Evolutionary conservation across 1,140 invertebrate genomes (phyloP), one percentile per base, ranked within the genome.

Genomic region (Limonius californicus): DNA sequence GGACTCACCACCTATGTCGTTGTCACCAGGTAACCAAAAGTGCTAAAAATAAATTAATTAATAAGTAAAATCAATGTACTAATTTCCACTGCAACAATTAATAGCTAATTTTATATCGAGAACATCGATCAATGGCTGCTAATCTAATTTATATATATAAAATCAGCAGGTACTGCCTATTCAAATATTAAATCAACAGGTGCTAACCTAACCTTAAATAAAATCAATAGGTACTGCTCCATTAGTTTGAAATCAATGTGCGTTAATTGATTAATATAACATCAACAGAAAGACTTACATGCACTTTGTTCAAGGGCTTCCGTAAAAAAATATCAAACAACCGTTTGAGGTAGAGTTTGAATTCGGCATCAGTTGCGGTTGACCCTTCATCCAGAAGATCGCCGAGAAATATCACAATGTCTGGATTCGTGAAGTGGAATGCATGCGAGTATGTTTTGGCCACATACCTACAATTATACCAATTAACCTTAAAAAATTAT

Each of bases 361-460:
- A 95, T 69, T 91, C 83, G 62, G 83, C 75, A 60, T 82, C 74
- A 47, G 79, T 81, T 0, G 92, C 85, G 59, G 89, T 85, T 59
- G 90, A 91, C 0, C 94, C 94, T 81, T 97, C 94, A 76, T 97
- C 94, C 80, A 96, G 89, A 47, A 96, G 79, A 79, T 98, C 94
- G 2, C 95, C 95, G 19, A 97, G 78, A 78, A 94, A 97, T 50
- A 92, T 81, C 56, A 97, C 81, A n/a, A 92, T 81, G 79, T 96
- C 84, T 23, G 94, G 94, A 64, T 89, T 79, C n/a, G 88, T 82
- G 77, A 90, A 85, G 23, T 81, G 77, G 18, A 89, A 72, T 2
- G 89, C 92, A 63, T 84, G 77, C 14, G 79, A 75, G 77, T 93
- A 98, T 55, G 91, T 92, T 72, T 88, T 88, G 11, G 79, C 77